phyloP scores from a whole-genome alignment of 2,888 invertebrate species.

The Emmelina monodactyla region DNA sequence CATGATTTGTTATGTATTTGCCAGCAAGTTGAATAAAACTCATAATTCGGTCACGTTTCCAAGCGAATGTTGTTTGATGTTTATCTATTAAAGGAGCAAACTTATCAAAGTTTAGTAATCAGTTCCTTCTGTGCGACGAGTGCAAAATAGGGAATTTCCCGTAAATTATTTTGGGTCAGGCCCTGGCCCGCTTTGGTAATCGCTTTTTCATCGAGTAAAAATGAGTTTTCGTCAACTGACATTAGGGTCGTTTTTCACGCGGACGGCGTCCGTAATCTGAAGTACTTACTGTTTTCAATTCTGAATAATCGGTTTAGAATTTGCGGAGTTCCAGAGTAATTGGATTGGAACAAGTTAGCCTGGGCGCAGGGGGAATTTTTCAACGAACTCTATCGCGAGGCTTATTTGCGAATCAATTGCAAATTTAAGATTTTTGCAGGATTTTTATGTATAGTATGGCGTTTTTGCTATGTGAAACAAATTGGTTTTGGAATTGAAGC shows the following conservation, averaged over 20 bases:
- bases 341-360: constrained; percentile 54
- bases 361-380: constrained; percentile 40
- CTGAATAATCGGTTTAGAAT: constrained; percentile 66
- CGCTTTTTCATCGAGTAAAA: constrained; percentile 25
- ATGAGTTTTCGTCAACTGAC: constrained; percentile 23
- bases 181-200: constrained; percentile 56
- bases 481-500: background rate
- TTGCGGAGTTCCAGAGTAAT: constrained; percentile 61
- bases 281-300: constrained; percentile 66
- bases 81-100: constrained; percentile 29
- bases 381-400: constrained; percentile 30
- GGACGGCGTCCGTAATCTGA: constrained; percentile 33
- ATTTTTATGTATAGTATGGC: background rate
- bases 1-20: constrained; percentile 18
- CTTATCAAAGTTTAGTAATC: constrained; percentile 60
- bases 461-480: background rate
- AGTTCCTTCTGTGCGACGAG: constrained; percentile 38
- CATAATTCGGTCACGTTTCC: constrained; percentile 34
- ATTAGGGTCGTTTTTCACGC: constrained; percentile 38
- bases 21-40: constrained; percentile 24
- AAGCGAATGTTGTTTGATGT: constrained; percentile 33
- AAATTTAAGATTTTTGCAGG: constrained; percentile 22
- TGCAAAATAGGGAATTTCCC: constrained; percentile 46
- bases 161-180: constrained; percentile 54
- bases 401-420: constrained; percentile 33